Evolutionary conservation across 2,113 vertebrate genomes (phyloP), one percentile per base, ranked within the genome.

Genomic region (Lophius piscatorius): DNA sequence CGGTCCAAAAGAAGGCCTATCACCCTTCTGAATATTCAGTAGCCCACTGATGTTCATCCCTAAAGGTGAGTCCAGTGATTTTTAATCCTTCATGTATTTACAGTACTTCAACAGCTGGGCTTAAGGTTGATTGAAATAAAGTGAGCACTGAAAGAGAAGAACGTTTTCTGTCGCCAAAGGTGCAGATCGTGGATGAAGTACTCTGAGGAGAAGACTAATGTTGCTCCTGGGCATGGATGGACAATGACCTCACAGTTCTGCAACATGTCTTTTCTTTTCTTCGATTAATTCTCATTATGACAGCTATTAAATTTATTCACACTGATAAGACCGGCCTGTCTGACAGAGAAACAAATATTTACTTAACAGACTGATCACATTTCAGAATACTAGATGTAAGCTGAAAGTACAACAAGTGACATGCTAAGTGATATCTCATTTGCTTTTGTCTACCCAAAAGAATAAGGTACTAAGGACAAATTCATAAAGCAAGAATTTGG

Each of bases 21-120:
- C 95, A 9, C 93, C 95, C 44, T 96, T 96, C 90, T 98, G 95
- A 97, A 94, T 98, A 88, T 98, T 96, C 65, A 98, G 96, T 88
- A 94, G 90, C 91, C 94, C 95, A 0, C 87, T 98, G 67, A 93
- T 85, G 55, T 98, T 98, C 57, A 0, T 96, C 89, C 90, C 94
- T 0, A 93, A 93, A 94, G 92, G 95, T 96, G 50, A 52, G 55
- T 29, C 29, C 9, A 16, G 3, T 18, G 0, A 1, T 18, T 41
- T 38, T 11, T 16, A 11, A 0, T 17, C 5, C 0, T 0, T 36
- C 2, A 4, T 4, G 21, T 14, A 9, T 3, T 33, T 33, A 11
- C 3, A 7, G 31, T 33, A 33, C 8, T 10, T 33, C 10, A 11
- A 7, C 8, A 11, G 10, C 11, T 28, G 28, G n/a, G 18, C 44